These are phyloP conservation scores for Drosophila carrolli DNA, from an alignment of 1,140 invertebrate species.

Conservation along the genomic window DNA sequence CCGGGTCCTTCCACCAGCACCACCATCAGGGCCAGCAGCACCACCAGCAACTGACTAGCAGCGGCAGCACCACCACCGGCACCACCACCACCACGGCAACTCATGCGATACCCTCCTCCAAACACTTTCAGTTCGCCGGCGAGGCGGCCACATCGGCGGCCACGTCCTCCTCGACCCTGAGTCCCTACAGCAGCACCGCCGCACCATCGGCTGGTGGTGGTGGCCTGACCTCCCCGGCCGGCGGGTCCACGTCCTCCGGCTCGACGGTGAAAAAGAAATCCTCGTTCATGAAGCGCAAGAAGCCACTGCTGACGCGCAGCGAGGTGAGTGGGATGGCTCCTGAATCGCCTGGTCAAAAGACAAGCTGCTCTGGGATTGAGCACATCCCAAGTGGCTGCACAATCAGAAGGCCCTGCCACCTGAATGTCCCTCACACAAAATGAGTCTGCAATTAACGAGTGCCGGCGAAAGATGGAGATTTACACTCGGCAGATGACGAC, in stretches of 20 bases:
- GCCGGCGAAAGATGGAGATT: constrained; percentile 6
- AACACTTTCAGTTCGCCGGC: constrained; percentile 50
- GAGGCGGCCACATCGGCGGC: constrained; percentile 16
- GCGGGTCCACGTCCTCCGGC: constrained; percentile 32
- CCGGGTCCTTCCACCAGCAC: constrained; percentile 47
- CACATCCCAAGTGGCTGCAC: constrained; percentile 31
- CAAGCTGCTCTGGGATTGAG: constrained; percentile 10
- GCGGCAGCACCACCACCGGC: constrained; percentile 6
- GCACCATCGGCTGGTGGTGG: constrained; percentile 24
- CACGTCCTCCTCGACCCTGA: constrained; percentile 30
- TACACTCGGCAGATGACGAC: constrained; percentile 1
- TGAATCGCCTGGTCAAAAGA: constrained; percentile 16
- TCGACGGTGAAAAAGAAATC: constrained; percentile 69
- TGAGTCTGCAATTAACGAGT: constrained; percentile 25
- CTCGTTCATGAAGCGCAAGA: constrained; percentile 75
- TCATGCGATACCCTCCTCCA: constrained; percentile 51
- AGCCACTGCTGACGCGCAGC: constrained; percentile 79
- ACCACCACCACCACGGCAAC: constrained; percentile 9
- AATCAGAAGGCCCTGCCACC: constrained; percentile 27
- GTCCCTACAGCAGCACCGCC: constrained; percentile 36
- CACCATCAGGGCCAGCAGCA: constrained; percentile 21
- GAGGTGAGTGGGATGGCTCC: constrained; percentile 68
- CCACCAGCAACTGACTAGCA: constrained; percentile 19
- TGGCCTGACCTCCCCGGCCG: constrained; percentile 36
- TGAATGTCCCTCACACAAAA: neutral